Base-by-base conservation (phyloP, 2,113 vertebrate species). In the Columba janthina region DNA sequence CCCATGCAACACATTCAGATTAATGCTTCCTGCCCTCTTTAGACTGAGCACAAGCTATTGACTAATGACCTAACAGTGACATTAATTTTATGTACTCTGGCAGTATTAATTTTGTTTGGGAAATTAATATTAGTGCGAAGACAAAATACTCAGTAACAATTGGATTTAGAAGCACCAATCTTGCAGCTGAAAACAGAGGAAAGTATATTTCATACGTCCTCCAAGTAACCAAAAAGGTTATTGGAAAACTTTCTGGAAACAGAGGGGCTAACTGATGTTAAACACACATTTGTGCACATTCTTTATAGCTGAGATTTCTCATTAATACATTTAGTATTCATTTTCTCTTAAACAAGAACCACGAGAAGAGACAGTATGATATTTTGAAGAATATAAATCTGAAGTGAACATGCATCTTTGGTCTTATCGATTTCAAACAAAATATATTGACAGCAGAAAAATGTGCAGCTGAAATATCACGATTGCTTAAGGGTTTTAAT, bases 21-120 rank as follows among this genome's bases (percentile, higher is more conserved):
- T 93, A 95, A 97, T 88, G 77, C 34, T 85, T 95, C 85, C 58
- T 48, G 94, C 84, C 78, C 73, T 86, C 79, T 96, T 90, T 94
- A 94, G 92, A 77, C 54, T 91, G 76, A 96, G 88, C 85, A 94
- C 75, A 94, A 75, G 66, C 57, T 89, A 93, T 87, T 95, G 70
- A 80, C 93, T 97, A 96, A 97, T 93, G 86, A 97, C 88, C 82
- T 94, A 95, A 94, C 56, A 82, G 86, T 88, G 85, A 28, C 89
- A 67, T 91, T 93, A 96, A 96, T 97, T 94, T 95, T 91, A 79
- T 24, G 16, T 46, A 73, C 48, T 90, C 79, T 95, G 81, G 67
- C 69, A 90, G 62, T 77, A 66, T 71, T 96, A 71, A 71, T 92
- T 96, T 93, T 94, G 74, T 96, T 91, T 71, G 50, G 72, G n/a